These are phyloP conservation scores for Scaptomyza parva DNA, from an alignment of 2,888 invertebrate species.

Conservation along the genomic window DNA sequence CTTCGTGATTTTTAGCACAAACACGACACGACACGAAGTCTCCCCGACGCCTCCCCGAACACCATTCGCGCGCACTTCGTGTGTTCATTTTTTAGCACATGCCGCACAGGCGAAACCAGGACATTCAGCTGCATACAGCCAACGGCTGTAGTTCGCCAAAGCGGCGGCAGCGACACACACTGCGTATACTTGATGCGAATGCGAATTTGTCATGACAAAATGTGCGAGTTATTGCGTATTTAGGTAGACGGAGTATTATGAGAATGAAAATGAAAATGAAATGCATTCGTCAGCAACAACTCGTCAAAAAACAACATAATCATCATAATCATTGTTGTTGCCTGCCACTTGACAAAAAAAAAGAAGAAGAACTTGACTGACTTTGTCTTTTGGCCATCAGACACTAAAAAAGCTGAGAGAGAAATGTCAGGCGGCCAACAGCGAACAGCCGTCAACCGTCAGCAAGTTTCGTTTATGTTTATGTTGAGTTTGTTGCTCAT, in stretches of 20 bases:
- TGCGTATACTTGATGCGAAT: conserved; percentile 36
- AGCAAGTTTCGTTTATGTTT: conserved; percentile 48
- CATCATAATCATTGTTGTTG: conserved; percentile 3
- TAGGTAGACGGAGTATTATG: conserved; percentile 29
- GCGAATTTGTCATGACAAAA: conserved; percentile 10
- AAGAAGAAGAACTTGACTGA: conserved; percentile 30
- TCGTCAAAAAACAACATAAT: conserved; percentile 34
- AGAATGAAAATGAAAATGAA: conserved; percentile 67
- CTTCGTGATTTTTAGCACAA: conserved; percentile 41
- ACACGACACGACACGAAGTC: conserved; percentile 26
- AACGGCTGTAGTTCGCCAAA: conserved; percentile 32
- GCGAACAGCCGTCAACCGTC: conserved; percentile 19
- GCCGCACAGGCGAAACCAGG: conserved; percentile 37
- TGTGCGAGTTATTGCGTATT: conserved; percentile 20
- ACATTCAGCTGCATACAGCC: conserved; percentile 60
- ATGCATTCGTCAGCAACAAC: conserved; percentile 74
- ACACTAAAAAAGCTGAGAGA: neutral
- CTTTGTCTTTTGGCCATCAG: conserved; percentile 50
- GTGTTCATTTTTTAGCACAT: conserved; percentile 27
- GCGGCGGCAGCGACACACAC: conserved; percentile 23
- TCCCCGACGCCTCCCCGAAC: conserved; percentile 3
- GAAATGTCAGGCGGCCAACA: conserved; percentile 26
- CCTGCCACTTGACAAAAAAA: conserved; percentile 4
- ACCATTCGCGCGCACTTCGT: neutral
- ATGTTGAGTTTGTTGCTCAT: conserved; percentile 68